These are phyloP conservation scores for Zelostemma sp. DNA, from an alignment of 1,140 invertebrate genomes.

Conservation along the genomic window DNA sequence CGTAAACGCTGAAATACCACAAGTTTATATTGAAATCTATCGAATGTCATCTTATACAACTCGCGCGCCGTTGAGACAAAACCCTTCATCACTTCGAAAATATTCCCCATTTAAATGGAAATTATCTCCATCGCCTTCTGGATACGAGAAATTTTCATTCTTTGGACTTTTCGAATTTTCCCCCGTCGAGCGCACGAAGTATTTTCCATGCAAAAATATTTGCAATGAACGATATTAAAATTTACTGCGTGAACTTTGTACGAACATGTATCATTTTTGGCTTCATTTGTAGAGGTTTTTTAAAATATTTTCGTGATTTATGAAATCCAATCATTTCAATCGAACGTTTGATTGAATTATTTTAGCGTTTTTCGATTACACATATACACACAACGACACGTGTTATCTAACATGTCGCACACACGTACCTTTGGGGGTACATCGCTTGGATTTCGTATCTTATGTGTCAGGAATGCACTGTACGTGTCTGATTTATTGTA, in stretches of 20 bases:
- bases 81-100: conserved; percentile 13
- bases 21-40: conserved; percentile 26
- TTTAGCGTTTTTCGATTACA: too few species aligned
- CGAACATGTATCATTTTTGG: too few species aligned
- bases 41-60: conserved; percentile 15
- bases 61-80: conserved; percentile 12
- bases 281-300: too few species aligned
- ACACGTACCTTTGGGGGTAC: background rate
- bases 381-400: background rate
- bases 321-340: background rate
- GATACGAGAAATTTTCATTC: background rate
- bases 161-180: too few species aligned
- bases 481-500: too few species aligned
- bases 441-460: background rate
- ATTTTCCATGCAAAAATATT: too few species aligned
- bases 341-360: background rate
- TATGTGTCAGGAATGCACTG: background rate
- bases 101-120: conserved; percentile 16
- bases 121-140: conserved; percentile 2
- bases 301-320: background rate
- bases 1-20: conserved; percentile 18
- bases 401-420: background rate
- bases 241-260: too few species aligned
- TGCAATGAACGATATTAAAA: too few species aligned
- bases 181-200: too few species aligned